Percentiles rank a stretch among this genome's conserved stretches.
Conservation (phyloP, 2,113 vertebrate genomes). For the Dolichallabes microphthalmus region DNA sequence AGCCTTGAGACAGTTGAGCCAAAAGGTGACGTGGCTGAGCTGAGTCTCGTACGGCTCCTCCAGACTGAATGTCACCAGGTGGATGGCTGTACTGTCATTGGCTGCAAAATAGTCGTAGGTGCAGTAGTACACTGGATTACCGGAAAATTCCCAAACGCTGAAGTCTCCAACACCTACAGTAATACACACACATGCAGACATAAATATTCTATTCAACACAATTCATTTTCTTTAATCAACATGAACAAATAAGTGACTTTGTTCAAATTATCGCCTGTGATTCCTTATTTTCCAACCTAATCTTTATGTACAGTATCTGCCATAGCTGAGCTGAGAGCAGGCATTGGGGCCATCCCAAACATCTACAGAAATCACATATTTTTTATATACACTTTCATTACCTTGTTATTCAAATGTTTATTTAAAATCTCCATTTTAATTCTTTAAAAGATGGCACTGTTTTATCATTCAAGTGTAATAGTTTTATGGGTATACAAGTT, state of each 20-base stretch:
- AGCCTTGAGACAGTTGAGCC: constrained; percentile 93
- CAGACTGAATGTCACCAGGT: constrained; percentile 89
- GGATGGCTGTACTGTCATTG: constrained; percentile 87
- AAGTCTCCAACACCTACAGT: constrained; percentile 89
- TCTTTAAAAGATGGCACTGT: neutral
- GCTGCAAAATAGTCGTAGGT: constrained; percentile 95
- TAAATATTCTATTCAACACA: neutral
- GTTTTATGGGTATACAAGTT: neutral
- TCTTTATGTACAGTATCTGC: neutral
- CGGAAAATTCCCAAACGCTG: constrained; percentile 96
- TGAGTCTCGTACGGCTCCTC: constrained; percentile 97
- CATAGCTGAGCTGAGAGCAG: neutral
- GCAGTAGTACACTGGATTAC: constrained; percentile 94
- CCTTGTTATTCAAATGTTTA: neutral
- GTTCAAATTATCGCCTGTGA: neutral
- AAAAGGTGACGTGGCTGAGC: constrained; percentile 92
- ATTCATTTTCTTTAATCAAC: neutral
- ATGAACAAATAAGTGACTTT: neutral
- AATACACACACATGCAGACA: constrained; percentile 27
- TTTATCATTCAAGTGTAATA: neutral
- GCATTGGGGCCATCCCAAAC: neutral
- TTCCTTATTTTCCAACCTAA: neutral
- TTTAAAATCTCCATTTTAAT: neutral
- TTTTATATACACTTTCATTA: neutral
- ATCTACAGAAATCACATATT: neutral